These are phyloP conservation scores for Rhea americana DNA, from an alignment of 2,113 vertebrate species.

Conservation along the genomic window DNA sequence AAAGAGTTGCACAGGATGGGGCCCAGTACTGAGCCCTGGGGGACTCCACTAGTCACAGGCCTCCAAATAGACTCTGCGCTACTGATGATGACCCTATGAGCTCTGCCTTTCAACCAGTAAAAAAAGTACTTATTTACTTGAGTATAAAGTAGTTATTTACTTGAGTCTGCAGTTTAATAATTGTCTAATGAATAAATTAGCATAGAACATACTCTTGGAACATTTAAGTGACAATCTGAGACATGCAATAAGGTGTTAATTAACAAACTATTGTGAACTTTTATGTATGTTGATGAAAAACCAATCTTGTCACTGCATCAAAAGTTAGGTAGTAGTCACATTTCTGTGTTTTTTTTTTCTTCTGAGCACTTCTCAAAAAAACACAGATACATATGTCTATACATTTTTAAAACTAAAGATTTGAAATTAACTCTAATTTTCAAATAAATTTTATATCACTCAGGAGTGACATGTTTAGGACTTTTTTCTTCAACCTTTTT, in stretches of 20 bases:
- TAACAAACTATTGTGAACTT: too few relatives aligned
- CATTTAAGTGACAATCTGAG: background rate
- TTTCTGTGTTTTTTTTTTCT: constrained; percentile 32
- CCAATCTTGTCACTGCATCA: constrained; percentile 70
- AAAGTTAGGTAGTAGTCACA: constrained; percentile 63
- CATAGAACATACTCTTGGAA: background rate
- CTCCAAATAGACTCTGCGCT: too few relatives aligned
- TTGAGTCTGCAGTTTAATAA: background rate
- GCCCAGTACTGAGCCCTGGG: too few relatives aligned
- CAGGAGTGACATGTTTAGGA: background rate
- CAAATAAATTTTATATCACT: background rate
- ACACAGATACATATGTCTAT: background rate
- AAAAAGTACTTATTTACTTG: too few relatives aligned
- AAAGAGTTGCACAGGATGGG: too few relatives aligned
- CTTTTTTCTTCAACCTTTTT: background rate
- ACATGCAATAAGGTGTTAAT: too few relatives aligned
- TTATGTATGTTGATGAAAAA: constrained; percentile 75
- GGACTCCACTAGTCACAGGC: too few relatives aligned
- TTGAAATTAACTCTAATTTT: background rate
- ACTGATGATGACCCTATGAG: too few relatives aligned
- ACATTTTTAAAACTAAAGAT: background rate
- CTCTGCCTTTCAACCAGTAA: too few relatives aligned
- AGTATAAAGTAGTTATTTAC: background rate
- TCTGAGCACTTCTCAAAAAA: background rate
- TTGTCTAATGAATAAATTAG: background rate